Base-by-base conservation (phyloP, 1,140 invertebrate genomes). In the Scaptomyza hsui region DNA sequence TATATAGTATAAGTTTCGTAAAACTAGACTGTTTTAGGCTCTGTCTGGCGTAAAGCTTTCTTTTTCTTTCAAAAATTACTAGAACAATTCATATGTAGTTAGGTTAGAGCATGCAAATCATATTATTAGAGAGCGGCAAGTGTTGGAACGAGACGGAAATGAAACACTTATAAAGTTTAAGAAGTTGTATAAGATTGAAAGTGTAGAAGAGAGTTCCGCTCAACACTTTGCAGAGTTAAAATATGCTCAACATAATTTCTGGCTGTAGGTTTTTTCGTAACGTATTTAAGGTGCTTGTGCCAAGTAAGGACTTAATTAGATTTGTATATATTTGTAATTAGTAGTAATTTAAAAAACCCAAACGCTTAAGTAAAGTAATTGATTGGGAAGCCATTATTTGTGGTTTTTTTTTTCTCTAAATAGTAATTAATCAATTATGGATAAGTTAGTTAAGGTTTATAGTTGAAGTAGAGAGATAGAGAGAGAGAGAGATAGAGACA, bases 311-410 rank as follows among this genome's bases (percentile, higher is more conserved):
- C 57, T 73, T 69, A 63, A 45, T 47, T 57, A 63, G 51, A 56
- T 57, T 57, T 63, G 69, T 53, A 37, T 76, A 69, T 75, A 64
- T 41, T 64, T 49, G 52, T 73, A 65, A 64, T 51, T 63, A 37
- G 47, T 52, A 57, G 15, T 65, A 77, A 56, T 65, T 64, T 44
- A 72, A 67, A 29, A 80, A 80, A 80, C 78, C 72, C 78, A 82
- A 82, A 78, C 60, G 51, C 52, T 61, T 56, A 86, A 63, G 62
- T 81, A 88, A 76, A 88, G 73, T 85, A 86, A 86, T 68, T 80
- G 56, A 71, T 88, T 65, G 73, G 81, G 78, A 78, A 88, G 77
- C 82, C 77, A 78, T 85, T 85, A 72, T 81, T 26, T 51, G 9
- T 45, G 37, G 42, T 71, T 67, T 61, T 65, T 73, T 71, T 63